Evolutionary conservation across 1,140 invertebrate genomes (phyloP).

Genomic region (Lordiphosa collinella): DNA sequence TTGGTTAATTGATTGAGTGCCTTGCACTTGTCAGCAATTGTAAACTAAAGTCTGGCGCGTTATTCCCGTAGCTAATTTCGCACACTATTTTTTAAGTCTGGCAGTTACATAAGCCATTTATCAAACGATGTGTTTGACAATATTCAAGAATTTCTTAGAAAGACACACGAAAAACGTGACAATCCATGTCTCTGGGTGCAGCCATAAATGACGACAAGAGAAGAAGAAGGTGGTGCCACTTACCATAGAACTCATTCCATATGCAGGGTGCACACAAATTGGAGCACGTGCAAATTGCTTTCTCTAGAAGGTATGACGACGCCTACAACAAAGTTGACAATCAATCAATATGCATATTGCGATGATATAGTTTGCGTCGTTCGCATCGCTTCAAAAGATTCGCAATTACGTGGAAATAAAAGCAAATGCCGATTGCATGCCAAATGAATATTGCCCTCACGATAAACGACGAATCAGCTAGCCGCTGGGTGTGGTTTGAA

Average conservation of each 20-base stretch:
- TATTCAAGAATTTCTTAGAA: slow-evolving; percentile 19
- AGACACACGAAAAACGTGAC: slow-evolving; percentile 32
- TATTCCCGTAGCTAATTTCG: slow-evolving; percentile 26
- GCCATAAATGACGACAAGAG: slow-evolving; percentile 6
- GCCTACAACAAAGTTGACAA: slow-evolving; percentile 26
- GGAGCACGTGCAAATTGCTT: slow-evolving; percentile 54
- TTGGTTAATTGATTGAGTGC: slow-evolving; percentile 53
- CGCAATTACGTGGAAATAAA: slow-evolving; percentile 64
- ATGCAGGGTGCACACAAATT: slow-evolving; percentile 29
- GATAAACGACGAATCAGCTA: too few relatives aligned
- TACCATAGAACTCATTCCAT: not conserved
- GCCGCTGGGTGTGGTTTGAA: too few relatives aligned
- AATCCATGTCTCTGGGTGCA: slow-evolving; percentile 33
- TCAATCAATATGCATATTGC: slow-evolving; percentile 61
- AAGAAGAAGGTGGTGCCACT: too few relatives aligned
- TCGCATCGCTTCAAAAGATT: slow-evolving; percentile 59
- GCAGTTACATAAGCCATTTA: slow-evolving; percentile 48
- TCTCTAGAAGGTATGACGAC: slow-evolving; percentile 6
- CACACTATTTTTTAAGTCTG: slow-evolving; percentile 19
- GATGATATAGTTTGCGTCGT: slow-evolving; percentile 59
- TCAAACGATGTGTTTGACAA: slow-evolving; percentile 32
- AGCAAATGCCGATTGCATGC: slow-evolving; percentile 60
- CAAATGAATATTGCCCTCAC: slow-evolving; percentile 40
- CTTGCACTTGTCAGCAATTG: slow-evolving; percentile 34
- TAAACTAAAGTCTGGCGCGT: slow-evolving; percentile 20